These are phyloP conservation scores for Otis tarda DNA, from an alignment of 2,113 vertebrate genomes.

Conservation along the genomic window DNA sequence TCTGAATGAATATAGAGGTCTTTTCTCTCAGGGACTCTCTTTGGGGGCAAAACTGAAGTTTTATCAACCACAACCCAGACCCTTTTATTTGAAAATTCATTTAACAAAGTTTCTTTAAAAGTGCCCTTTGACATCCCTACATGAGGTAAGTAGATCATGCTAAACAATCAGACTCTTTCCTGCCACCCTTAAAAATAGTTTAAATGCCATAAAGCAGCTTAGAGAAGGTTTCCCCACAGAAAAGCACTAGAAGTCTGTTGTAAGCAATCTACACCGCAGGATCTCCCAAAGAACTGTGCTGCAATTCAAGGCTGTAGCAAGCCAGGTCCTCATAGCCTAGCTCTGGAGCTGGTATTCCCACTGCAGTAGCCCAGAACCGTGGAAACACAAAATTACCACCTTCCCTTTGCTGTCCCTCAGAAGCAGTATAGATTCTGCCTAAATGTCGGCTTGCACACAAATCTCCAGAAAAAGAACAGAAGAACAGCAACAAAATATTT, in stretches of 20 bases:
- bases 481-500: not conserved
- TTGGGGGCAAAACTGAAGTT: not conserved
- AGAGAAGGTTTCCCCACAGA: not conserved
- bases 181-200: not conserved
- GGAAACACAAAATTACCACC: not conserved
- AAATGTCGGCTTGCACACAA: not conserved
- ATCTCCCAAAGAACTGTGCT: not conserved
- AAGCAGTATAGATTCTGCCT: not conserved
- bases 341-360: not conserved
- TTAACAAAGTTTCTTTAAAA: not conserved
- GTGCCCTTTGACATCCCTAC: not conserved
- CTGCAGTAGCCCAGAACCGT: not conserved
- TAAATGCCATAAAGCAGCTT: not conserved
- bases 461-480: not conserved
- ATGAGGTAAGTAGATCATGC: not conserved
- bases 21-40: not conserved
- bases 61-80: not conserved
- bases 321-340: fast-evolving
- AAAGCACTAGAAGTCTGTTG: not conserved
- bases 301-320: not conserved
- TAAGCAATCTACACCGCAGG: not conserved
- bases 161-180: not conserved
- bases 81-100: not conserved
- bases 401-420: not conserved
- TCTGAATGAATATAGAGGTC: not conserved